These are phyloP conservation scores for Phymanthus crucifer DNA, from an alignment of 92 coral and sea anemone species.

Conservation along the genomic window DNA sequence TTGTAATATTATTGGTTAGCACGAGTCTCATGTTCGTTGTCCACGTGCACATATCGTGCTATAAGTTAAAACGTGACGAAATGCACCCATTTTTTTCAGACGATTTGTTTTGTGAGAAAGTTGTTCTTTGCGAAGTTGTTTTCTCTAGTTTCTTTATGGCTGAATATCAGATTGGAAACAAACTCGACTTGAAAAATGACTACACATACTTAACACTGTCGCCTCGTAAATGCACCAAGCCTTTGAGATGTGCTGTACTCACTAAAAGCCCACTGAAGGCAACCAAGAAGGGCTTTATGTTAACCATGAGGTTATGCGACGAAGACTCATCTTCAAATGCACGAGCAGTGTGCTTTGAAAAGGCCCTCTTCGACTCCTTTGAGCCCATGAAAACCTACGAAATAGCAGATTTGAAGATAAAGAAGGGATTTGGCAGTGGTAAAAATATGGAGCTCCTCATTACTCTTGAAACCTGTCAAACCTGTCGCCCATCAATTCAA, in stretches of 20 bases:
- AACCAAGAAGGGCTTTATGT: not conserved
- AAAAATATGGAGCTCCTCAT: slow-evolving; percentile 24
- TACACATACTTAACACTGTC: not conserved
- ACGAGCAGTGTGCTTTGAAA: not conserved
- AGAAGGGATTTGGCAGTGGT: slow-evolving; percentile 17
- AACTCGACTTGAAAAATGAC: not conserved
- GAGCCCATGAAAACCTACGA: slow-evolving; percentile 16
- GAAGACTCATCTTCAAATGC: not conserved
- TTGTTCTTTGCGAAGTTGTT: not conserved
- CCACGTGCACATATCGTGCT: not conserved
- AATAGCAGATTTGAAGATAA: slow-evolving; percentile 19
- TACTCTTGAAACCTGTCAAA: slow-evolving; percentile 13
- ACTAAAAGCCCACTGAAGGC: not conserved
- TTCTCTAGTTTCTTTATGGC: not conserved
- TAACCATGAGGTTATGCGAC: not conserved
- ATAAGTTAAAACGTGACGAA: not conserved
- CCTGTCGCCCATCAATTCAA: slow-evolving; percentile 8
- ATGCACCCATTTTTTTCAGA: not conserved
- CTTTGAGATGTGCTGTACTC: not conserved
- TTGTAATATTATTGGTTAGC: not conserved
- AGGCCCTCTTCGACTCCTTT: not conserved
- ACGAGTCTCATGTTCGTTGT: not conserved
- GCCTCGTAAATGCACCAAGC: not conserved
- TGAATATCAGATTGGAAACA: not conserved
- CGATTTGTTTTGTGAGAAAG: not conserved